Conservation (phyloP, 1,140 invertebrate genomes). For the Drosophila azteca region DNA sequence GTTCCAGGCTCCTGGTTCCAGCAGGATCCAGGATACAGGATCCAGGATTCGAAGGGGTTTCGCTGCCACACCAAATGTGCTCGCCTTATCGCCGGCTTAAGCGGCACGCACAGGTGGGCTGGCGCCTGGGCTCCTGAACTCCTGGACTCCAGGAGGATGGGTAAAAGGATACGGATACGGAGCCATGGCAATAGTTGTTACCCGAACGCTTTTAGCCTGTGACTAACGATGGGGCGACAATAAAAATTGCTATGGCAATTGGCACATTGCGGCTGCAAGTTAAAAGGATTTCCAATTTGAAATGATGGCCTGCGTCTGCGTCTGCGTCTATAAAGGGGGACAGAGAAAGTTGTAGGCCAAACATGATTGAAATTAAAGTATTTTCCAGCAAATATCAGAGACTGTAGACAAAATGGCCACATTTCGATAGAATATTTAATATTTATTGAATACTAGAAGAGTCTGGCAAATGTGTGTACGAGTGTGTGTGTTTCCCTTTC, state of each 20-base stretch:
- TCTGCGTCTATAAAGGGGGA: too few species aligned
- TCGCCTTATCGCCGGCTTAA: slow-evolving; percentile 78
- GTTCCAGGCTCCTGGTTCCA: not conserved
- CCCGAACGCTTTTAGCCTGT: slow-evolving; percentile 42
- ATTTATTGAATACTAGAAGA: too few species aligned
- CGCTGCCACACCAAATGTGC: slow-evolving; percentile 58
- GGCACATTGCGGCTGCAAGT: slow-evolving; percentile 74
- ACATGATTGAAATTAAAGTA: too few species aligned
- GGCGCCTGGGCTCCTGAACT: slow-evolving; percentile 2
- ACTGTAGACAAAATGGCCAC: too few species aligned
- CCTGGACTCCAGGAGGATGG: not conserved
- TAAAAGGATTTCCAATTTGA: slow-evolving; percentile 72
- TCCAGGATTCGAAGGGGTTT: slow-evolving; percentile 15
- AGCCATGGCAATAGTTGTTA: slow-evolving; percentile 68
- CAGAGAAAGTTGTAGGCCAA: too few species aligned
- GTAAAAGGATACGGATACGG: slow-evolving; percentile 27
- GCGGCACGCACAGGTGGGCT: slow-evolving; percentile 64
- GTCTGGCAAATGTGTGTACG: too few species aligned
- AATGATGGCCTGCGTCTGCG: slow-evolving; percentile 47
- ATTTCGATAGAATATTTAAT: too few species aligned
- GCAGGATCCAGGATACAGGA: slow-evolving; percentile 4
- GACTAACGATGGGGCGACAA: slow-evolving; percentile 74
- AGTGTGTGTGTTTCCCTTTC: too few species aligned
- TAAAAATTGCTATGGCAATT: slow-evolving; percentile 73
- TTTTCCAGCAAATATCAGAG: too few species aligned